Percentiles rank a stretch among this genome's conserved stretches.
Evolutionary conservation across 2,888 invertebrate species (phyloP).

Genomic region (Patella pellucida): DNA sequence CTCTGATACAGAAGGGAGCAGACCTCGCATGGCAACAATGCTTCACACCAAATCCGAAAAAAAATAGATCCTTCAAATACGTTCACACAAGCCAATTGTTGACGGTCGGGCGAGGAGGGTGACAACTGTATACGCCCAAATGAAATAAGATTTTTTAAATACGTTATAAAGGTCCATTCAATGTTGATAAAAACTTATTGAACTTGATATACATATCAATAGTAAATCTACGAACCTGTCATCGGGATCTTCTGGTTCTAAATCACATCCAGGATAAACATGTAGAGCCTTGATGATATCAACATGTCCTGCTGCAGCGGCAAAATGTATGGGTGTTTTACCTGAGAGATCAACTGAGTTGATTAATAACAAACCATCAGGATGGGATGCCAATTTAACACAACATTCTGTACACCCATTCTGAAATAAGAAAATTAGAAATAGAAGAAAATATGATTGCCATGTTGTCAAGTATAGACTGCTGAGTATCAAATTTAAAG

Average conservation of each 20-base stretch:
- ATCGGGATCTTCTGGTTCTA: slow-evolving; percentile 44
- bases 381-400: slow-evolving; percentile 38
- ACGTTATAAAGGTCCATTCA: too few relatives aligned
- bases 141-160: too few relatives aligned
- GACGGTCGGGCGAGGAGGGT: neutral
- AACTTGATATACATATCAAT: too few relatives aligned
- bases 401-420: slow-evolving; percentile 58
- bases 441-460: too few relatives aligned
- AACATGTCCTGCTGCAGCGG: slow-evolving; percentile 62
- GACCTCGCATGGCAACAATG: too few relatives aligned
- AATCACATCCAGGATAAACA: slow-evolving; percentile 27
- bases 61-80: too few relatives aligned
- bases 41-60: too few relatives aligned
- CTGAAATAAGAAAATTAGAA: slow-evolving; percentile 35
- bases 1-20: too few relatives aligned
- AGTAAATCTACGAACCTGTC: slow-evolving; percentile 39
- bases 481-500: too few relatives aligned
- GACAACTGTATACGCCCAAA: neutral
- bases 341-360: slow-evolving; percentile 53
- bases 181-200: too few relatives aligned
- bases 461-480: too few relatives aligned
- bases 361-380: slow-evolving; percentile 40
- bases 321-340: slow-evolving; percentile 62
- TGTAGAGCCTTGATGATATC: slow-evolving; percentile 47
- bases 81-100: too few relatives aligned